These are phyloP conservation scores for Eupithecia pulchellata DNA, from an alignment of 2,888 invertebrate species.

Conservation along the genomic window DNA sequence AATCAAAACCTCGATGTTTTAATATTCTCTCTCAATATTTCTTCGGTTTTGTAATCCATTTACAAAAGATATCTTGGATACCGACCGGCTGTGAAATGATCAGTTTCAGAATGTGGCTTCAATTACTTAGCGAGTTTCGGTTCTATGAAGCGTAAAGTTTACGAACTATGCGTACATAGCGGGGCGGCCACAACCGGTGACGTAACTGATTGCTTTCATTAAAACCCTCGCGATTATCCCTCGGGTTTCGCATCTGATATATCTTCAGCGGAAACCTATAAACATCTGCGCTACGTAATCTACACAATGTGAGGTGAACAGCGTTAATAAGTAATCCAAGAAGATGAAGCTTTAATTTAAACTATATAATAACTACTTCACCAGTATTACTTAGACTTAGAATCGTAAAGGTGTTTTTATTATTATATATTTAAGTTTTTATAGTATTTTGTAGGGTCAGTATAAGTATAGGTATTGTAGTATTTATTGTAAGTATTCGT, in stretches of 20 bases:
- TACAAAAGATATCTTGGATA: neutral
- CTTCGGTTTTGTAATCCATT: neutral
- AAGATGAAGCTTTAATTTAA: conserved; percentile 30
- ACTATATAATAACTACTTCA: too few species aligned
- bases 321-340: conserved; percentile 24
- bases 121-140: conserved; percentile 1
- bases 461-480: too few species aligned
- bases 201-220: conserved; percentile 63
- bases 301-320: conserved; percentile 25
- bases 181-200: conserved; percentile 40
- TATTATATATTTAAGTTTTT: too few species aligned
- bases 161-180: conserved; percentile 12
- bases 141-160: conserved; percentile 7
- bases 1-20: neutral
- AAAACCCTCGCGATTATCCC: conserved; percentile 58
- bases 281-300: conserved; percentile 33
- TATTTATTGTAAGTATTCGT: too few species aligned
- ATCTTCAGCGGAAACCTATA: conserved; percentile 43
- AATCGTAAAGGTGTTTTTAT: too few species aligned
- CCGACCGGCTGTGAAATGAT: neutral
- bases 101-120: neutral
- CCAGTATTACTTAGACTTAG: too few species aligned
- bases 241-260: conserved; percentile 55
- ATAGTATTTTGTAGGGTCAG: too few species aligned
- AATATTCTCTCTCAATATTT: neutral